Conservation (phyloP, 1,140 invertebrate species). For the Drosophila tani region DNA sequence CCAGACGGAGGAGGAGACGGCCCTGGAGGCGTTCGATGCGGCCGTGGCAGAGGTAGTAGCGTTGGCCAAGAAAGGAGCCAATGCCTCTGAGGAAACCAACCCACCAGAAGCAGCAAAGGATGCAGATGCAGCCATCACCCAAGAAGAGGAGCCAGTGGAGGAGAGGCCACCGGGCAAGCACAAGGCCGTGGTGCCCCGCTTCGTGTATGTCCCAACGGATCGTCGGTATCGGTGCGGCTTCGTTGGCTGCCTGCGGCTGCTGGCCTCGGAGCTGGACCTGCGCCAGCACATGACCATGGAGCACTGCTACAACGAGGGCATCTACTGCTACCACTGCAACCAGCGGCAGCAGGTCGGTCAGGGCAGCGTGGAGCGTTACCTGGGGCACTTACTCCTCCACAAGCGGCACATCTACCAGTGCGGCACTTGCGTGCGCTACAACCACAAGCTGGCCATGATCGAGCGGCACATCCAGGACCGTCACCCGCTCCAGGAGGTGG, state of each 20-base stretch:
- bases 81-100: too few relatives aligned
- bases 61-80: too few relatives aligned
- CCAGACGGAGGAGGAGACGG: neutral
- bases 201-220: slow-evolving; percentile 30
- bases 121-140: neutral
- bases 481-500: slow-evolving; percentile 17
- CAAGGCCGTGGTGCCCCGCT: neutral
- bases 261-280: slow-evolving; percentile 16
- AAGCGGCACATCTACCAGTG: slow-evolving; percentile 67
- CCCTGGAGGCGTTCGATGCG: too few relatives aligned
- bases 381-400: slow-evolving; percentile 46
- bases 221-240: slow-evolving; percentile 43
- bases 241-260: neutral
- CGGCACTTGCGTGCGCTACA: slow-evolving; percentile 24
- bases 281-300: slow-evolving; percentile 18
- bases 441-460: slow-evolving; percentile 12
- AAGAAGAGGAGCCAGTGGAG: too few relatives aligned
- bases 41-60: neutral
- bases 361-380: neutral
- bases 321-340: slow-evolving; percentile 42
- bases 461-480: slow-evolving; percentile 51
- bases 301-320: slow-evolving; percentile 26
- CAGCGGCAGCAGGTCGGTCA: rapidly evolving
- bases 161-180: slow-evolving; percentile 6
- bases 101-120: neutral